Percentiles rank a stretch among this genome's conserved stretches.
Evolutionary conservation across 2,113 vertebrate genomes (phyloP).

Genomic region (Bos javanicus): DNA sequence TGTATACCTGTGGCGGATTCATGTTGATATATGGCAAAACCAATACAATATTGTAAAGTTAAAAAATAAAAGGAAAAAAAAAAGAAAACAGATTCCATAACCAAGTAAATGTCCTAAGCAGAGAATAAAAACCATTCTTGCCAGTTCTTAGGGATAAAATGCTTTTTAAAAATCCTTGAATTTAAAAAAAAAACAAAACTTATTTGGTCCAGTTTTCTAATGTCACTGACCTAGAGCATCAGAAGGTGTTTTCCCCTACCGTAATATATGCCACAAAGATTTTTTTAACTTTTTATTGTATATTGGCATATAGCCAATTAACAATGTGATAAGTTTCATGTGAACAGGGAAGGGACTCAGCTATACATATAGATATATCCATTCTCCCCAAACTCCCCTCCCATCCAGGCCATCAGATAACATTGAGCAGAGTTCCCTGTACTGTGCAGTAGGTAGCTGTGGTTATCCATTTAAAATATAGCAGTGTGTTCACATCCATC

Average conservation of each 20-base stretch:
- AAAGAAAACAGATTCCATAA: background rate
- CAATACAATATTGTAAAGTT: no score
- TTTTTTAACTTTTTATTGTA: background rate
- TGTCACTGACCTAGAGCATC: background rate
- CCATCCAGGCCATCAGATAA: background rate
- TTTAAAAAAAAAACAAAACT: background rate
- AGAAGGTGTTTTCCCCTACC: background rate
- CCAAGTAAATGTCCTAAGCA: background rate
- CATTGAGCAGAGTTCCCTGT: background rate
- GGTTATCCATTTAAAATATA: background rate
- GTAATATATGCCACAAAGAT: background rate
- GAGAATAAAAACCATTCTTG: background rate
- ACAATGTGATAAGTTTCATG: background rate
- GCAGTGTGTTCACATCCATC: background rate
- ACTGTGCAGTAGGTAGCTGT: background rate
- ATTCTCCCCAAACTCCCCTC: background rate
- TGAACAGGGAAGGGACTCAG: background rate
- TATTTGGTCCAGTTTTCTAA: background rate
- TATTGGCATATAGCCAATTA: background rate
- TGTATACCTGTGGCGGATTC: no score
- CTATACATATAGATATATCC: background rate
- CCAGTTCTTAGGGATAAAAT: background rate
- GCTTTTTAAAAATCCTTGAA: background rate
- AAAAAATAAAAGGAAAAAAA: no score
- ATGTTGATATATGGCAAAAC: no score